Base-by-base conservation (phyloP, 35 echinoderm and acorn worm genomes). In the Diadema setosum region DNA sequence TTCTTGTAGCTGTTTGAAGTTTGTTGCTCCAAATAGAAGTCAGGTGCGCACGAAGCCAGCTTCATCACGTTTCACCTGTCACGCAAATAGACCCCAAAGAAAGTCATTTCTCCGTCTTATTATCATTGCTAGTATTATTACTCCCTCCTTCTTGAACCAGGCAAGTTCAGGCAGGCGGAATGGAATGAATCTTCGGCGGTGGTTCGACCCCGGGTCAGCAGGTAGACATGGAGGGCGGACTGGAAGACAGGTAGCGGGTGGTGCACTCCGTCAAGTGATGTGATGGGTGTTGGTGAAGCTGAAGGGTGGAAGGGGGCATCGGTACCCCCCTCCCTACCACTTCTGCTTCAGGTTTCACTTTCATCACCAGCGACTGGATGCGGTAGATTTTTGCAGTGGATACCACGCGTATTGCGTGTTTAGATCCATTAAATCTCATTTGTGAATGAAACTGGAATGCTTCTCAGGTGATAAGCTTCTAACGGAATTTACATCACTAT, bases 131-230 rank as follows among this genome's bases (percentile, higher is more conserved):
- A n/a, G n/a, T n/a, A n/a, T n/a, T n/a, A n/a, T n/a, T n/a, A n/a
- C 63, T 55, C 49, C 49, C 17, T 18, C 63, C 37, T 67, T 6
- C 63, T 32, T 67, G 12, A 33, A 26, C 30, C 37, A 26, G 37
- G 30, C 63, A 33, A 33, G 63, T 26, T 67, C 31, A 34, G 73
- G 23, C 24, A 78, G 36, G 44, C 25, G 40, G 37, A 78, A 41
- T 35, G 73, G 73, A 78, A 78, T 78, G 44, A 78, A 78, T 78
- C 73, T 78, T 78, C 73, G 14, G 73, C 73, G 73, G 73, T 78
- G 73, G 73, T 78, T 78, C 73, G 73, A 78, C 73, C 73, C 2
- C 17, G 40, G 73, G 73, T 78, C 73, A 78, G 37, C 73, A 78
- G 73, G 73, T 78, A 78, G 37, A 78, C 2, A 34, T 25, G 29